phyloP scores from a whole-genome alignment of 2,888 invertebrate genomes.

The Taenaris catops region DNA sequence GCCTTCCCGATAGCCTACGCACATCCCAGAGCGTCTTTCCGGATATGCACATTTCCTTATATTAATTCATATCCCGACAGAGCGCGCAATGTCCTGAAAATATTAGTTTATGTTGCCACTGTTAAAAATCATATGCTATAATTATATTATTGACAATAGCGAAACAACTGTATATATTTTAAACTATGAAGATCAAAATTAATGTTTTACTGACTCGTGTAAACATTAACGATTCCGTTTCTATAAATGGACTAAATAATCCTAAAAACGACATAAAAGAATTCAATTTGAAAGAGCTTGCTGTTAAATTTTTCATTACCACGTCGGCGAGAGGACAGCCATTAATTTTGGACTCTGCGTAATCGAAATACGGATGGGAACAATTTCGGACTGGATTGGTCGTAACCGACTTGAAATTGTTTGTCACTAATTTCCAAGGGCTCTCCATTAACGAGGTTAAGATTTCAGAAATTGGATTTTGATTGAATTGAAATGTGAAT shows the following conservation, averaged over 20 bases:
- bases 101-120: too few relatives aligned
- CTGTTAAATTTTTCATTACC: slow-evolving; percentile 65
- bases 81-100: too few relatives aligned
- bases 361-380: slow-evolving; percentile 43
- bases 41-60: too few relatives aligned
- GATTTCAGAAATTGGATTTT: slow-evolving; percentile 23
- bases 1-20: too few relatives aligned
- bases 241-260: slow-evolving; percentile 2
- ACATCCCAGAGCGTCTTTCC: too few relatives aligned
- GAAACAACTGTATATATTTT: too few relatives aligned
- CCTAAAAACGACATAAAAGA: slow-evolving; percentile 30
- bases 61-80: too few relatives aligned
- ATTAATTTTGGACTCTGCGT: slow-evolving; percentile 57
- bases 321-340: slow-evolving; percentile 31
- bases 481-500: slow-evolving; percentile 26
- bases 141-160: too few relatives aligned
- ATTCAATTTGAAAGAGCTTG: slow-evolving; percentile 50
- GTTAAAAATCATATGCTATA: too few relatives aligned
- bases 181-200: too few relatives aligned
- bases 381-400: slow-evolving; percentile 19
- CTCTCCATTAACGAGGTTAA: slow-evolving; percentile 24
- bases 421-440: slow-evolving; percentile 37
- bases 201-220: too few relatives aligned
- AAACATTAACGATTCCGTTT: too few relatives aligned
- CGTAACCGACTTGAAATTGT: slow-evolving; percentile 51